Evolutionary conservation across 2,113 vertebrate species (phyloP).

Genomic region (Leptodactylus fuscus): DNA sequence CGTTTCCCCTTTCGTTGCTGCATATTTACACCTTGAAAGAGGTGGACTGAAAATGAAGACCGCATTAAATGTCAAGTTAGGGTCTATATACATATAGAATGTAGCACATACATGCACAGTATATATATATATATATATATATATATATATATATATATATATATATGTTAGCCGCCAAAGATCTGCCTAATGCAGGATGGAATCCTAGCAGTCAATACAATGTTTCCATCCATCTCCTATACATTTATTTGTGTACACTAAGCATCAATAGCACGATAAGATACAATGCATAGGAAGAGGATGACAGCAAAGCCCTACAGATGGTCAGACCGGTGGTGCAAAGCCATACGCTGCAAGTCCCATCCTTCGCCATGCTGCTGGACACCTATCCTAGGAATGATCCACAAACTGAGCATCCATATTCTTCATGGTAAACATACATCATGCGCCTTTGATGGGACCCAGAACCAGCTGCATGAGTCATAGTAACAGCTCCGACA

Average conservation of each 20-base stretch:
- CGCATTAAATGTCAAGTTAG: background rate
- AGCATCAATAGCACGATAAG: background rate
- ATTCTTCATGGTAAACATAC: background rate
- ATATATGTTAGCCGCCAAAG: too few relatives aligned
- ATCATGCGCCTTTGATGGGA: constrained; percentile 15
- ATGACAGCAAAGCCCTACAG: background rate
- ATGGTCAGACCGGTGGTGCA: constrained; percentile 9
- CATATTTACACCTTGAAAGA: background rate
- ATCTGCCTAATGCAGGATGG: background rate
- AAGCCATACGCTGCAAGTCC: background rate
- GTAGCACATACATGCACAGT: background rate
- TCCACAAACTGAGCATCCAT: background rate
- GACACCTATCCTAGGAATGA: background rate
- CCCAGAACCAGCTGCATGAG: background rate
- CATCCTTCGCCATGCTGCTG: constrained; percentile 29
- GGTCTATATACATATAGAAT: too few relatives aligned
- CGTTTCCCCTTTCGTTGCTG: background rate
- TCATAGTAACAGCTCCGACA: constrained; percentile 29
- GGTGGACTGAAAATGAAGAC: background rate
- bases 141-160: too few relatives aligned
- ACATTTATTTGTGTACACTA: too few relatives aligned
- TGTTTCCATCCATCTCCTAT: too few relatives aligned
- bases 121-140: too few relatives aligned
- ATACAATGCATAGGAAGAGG: background rate
- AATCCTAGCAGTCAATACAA: background rate